Conservation (phyloP, 2,797 vertebrate genomes). For the Masticophis lateralis region DNA sequence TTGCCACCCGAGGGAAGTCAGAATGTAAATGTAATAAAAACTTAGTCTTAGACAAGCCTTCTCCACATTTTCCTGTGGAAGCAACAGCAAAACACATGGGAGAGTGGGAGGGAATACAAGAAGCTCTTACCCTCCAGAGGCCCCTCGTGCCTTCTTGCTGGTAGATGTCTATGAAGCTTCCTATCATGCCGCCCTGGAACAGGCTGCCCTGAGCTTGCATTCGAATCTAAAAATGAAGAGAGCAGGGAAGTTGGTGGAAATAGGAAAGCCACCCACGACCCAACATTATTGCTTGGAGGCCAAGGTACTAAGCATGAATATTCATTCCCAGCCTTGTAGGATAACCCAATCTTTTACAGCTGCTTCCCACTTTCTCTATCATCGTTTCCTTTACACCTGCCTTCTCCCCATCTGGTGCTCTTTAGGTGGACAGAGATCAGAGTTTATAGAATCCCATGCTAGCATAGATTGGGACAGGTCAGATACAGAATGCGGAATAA, state of each 20-base stretch:
- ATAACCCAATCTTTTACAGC: neutral
- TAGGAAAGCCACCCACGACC: neutral
- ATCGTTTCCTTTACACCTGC: neutral
- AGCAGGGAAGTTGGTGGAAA: neutral
- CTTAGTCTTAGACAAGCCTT: neutral
- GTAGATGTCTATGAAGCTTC: slow-evolving; percentile 96
- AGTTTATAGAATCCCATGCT: neutral
- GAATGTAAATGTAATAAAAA: neutral
- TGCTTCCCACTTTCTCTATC: neutral
- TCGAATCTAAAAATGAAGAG: slow-evolving; percentile 78
- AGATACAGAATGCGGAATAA: neutral
- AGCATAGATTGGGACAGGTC: neutral
- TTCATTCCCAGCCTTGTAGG: neutral
- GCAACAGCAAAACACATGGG: neutral
- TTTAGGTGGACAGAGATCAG: no score
- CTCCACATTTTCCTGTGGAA: neutral
- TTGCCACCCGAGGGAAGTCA: neutral
- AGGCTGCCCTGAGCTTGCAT: slow-evolving; percentile 96
- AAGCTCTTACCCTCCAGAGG: slow-evolving; percentile 87
- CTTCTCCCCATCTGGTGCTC: neutral
- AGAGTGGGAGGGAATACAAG: neutral
- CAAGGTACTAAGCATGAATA: neutral
- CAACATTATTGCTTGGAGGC: neutral
- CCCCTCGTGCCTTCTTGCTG: slow-evolving; percentile 92
- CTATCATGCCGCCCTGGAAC: slow-evolving; percentile 94